A percentile compares a stretch with the other conserved stretches of the same genome.
Evolutionary conservation across 2,113 vertebrate genomes (phyloP).

Genomic region (Burhinus oedicnemus): DNA sequence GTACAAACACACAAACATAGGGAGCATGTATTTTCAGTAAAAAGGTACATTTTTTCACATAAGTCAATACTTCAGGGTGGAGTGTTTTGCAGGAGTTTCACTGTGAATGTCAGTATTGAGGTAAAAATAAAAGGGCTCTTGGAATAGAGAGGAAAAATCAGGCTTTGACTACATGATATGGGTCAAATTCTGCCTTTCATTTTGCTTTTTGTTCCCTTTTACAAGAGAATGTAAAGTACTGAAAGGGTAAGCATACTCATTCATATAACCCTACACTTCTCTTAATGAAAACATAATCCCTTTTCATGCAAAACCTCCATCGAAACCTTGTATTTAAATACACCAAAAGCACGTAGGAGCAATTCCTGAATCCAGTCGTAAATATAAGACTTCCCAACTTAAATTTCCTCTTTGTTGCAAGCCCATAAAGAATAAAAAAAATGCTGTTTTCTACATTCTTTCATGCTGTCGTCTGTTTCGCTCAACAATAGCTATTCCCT

Average conservation of each 20-base stretch:
- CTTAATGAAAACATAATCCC: background rate
- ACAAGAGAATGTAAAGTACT: background rate
- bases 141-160: background rate
- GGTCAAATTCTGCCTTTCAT: background rate
- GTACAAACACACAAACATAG: background rate
- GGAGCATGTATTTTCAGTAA: background rate
- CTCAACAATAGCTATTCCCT: background rate
- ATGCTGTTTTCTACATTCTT: background rate
- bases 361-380: background rate
- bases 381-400: background rate
- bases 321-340: background rate
- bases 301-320: background rate
- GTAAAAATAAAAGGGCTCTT: background rate
- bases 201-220: background rate
- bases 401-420: background rate
- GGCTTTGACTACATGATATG: background rate
- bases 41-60: background rate
- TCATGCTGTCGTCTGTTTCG: background rate
- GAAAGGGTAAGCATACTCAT: background rate
- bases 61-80: background rate
- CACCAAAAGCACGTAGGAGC: background rate
- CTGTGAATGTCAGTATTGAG: background rate
- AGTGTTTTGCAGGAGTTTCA: background rate
- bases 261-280: background rate
- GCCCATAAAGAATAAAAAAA: background rate